Conservation (phyloP, 64 coral and sea anemone species). For the Astreopora myriophthalma region DNA sequence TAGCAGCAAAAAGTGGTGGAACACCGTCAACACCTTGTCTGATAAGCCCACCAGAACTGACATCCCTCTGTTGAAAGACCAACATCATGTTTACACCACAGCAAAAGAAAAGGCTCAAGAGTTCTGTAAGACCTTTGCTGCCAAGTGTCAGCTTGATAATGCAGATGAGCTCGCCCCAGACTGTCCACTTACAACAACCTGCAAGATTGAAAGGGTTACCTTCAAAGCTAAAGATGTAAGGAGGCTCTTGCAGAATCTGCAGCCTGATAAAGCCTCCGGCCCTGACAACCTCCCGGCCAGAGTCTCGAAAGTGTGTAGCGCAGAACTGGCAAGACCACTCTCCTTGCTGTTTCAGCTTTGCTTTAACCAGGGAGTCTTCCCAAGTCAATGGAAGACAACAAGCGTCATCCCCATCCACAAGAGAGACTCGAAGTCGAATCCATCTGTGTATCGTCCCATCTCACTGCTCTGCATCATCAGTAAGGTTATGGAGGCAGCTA, state of each 20-base stretch:
- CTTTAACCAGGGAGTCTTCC: not conserved
- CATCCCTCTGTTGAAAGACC: too few species aligned
- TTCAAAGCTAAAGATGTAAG: not conserved
- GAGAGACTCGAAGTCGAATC: conserved; percentile 16
- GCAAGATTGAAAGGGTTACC: not conserved
- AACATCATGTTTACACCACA: too few species aligned
- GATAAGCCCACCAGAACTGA: too few species aligned
- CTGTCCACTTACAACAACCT: not conserved
- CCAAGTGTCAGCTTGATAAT: not conserved
- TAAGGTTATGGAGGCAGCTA: conserved; percentile 45
- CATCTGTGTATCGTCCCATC: conserved; percentile 65
- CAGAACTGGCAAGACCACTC: not conserved
- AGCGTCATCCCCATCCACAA: not conserved
- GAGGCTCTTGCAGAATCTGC: not conserved
- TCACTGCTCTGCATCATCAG: conserved; percentile 58
- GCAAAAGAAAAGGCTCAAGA: too few species aligned
- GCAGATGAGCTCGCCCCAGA: not conserved
- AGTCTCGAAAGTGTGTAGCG: not conserved
- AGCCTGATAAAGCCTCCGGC: not conserved
- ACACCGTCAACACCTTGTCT: too few species aligned
- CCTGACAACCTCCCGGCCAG: not conserved
- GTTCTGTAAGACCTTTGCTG: too few species aligned
- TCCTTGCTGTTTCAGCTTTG: not conserved
- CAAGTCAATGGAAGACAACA: not conserved
- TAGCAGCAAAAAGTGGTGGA: too few species aligned